Percentiles rank a stretch among this genome's conserved stretches.
phyloP scores from a whole-genome alignment of 2,888 invertebrate genomes.

The Cancer borealis region DNA sequence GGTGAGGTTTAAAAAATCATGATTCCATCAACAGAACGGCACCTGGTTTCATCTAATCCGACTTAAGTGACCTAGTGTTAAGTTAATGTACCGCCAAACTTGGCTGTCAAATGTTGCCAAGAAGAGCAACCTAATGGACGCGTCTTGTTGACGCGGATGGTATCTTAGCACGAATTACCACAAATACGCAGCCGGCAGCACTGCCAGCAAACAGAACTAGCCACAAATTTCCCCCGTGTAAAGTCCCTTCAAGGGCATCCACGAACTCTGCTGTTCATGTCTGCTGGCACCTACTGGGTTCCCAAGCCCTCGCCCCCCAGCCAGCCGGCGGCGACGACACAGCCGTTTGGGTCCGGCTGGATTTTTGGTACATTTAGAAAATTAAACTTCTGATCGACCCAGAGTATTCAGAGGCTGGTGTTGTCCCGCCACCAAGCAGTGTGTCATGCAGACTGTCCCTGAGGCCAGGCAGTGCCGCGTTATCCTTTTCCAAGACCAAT shows the following conservation, averaged over 20 bases:
- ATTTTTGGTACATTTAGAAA: conserved; percentile 27
- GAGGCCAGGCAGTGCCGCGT: neutral
- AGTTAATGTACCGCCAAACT: too few relatives aligned
- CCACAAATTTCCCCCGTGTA: too few relatives aligned
- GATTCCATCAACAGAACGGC: too few relatives aligned
- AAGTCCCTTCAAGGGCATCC: neutral
- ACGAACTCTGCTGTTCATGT: neutral
- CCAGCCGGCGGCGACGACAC: neutral
- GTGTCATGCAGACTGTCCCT: conserved; percentile 3
- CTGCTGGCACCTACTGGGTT: neutral
- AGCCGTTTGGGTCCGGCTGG: neutral
- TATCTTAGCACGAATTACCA: too few relatives aligned
- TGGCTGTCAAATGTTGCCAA: too few relatives aligned
- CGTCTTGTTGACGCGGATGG: too few relatives aligned
- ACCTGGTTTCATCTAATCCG: too few relatives aligned
- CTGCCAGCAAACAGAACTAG: too few relatives aligned
- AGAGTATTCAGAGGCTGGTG: neutral
- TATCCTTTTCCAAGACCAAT: neutral
- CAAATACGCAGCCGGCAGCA: too few relatives aligned
- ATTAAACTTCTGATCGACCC: neutral
- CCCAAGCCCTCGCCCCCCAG: neutral
- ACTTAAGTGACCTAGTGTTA: too few relatives aligned
- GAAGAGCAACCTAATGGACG: too few relatives aligned
- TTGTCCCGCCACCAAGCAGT: neutral
- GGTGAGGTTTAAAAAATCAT: too few relatives aligned